Percentiles rank a stretch among this genome's conserved stretches.
Conservation (phyloP, 2,888 invertebrate genomes). For the Melangyna quadrimaculata region DNA sequence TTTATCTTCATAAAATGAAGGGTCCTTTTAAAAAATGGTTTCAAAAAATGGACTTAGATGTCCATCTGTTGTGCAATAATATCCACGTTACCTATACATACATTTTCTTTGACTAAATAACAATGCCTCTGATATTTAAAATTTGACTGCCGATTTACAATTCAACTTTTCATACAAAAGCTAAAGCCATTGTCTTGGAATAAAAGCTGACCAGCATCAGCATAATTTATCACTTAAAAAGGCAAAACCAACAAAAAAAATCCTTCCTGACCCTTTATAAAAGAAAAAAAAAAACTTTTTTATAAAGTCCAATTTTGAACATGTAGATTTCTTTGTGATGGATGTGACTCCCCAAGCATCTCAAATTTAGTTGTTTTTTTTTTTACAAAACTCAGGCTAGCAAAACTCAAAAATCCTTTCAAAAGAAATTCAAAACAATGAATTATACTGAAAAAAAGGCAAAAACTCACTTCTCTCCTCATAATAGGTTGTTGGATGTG, state of each 20-base stretch:
- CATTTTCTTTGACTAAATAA: not conserved
- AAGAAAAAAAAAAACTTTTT: not conserved
- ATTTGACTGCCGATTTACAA: not conserved
- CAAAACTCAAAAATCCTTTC: constrained; percentile 36
- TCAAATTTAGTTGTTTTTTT: not conserved
- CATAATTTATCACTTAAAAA: not conserved
- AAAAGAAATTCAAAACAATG: constrained; percentile 51
- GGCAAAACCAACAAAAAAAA: not conserved
- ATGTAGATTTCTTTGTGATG: not conserved
- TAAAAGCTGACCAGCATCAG: not conserved
- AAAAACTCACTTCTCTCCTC: constrained; percentile 6
- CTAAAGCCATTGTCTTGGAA: not conserved
- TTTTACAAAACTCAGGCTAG: not conserved
- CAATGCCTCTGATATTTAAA: not conserved
- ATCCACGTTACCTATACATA: no score
- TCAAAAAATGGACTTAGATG: no score
- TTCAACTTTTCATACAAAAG: not conserved
- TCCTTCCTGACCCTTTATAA: not conserved
- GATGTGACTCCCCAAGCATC: not conserved
- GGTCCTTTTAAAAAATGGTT: no score
- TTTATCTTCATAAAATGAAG: no score
- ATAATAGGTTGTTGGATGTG: constrained; percentile 21
- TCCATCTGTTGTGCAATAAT: not conserved
- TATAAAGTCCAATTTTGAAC: not conserved
- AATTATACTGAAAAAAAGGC: not conserved